Base-by-base conservation (phyloP, 2,113 vertebrate genomes). In the Vidua macroura region DNA sequence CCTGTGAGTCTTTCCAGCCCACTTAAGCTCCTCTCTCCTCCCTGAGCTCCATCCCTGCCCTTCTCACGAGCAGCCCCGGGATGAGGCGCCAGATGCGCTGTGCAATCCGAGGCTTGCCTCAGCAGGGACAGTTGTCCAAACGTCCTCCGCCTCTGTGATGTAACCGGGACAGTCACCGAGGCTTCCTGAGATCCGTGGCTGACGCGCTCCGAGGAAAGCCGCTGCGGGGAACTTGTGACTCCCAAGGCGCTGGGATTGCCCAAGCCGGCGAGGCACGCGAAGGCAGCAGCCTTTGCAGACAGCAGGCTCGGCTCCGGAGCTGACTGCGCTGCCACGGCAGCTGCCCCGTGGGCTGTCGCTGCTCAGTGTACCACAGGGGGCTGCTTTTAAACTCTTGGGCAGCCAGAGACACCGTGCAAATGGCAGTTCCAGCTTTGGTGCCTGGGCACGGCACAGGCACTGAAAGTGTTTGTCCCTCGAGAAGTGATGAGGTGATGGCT, bases 331-430 rank as follows among this genome's bases (percentile, higher is more conserved):
- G 35, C 49, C 6, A 0, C 11, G 17, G 70, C 60, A 74, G 51
- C 46, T 25, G 59, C 7, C 17, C 51, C 1, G 28, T 4, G 49
- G 37, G 66, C 64, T 39, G 17, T 9, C 2, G 69, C 23, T 12
- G 43, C 52, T 62, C 4, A 15, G n/a, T 0, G 24, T 4, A 1
- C 41, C 11, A 1, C 24, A 56, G 46, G 24, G 46, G 12, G 1
- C 1, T 44, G 46, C 8, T 9, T 27, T 62, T 31, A 44, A 15
- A 43, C 69, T 8, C 14, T 5, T 23, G 0, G 0, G 66, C 22
- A 43, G 33, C 59, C 37, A 17, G 1, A 2, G 76, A 18, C 35
- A 9, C 13, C 4, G 22, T 3, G 43, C 75, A 16, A 10, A 35
- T 1, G 37, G 60, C 25, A 53, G 18, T 2, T 33, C 20, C 52